These are phyloP conservation scores for Diploscapter pachys DNA, from an alignment of 1,140 invertebrate species.

Conservation along the genomic window DNA sequence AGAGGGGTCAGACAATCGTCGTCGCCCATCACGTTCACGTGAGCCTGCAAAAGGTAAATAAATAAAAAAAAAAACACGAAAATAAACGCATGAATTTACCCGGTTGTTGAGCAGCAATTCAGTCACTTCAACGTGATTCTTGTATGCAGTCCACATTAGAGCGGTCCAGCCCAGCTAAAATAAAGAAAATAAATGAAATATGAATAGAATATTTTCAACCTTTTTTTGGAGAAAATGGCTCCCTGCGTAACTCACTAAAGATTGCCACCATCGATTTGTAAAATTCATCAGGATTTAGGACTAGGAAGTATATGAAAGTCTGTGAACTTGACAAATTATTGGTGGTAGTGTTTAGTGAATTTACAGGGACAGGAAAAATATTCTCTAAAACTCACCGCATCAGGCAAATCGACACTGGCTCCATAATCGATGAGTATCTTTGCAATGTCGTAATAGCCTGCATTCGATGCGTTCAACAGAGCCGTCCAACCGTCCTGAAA, in stretches of 20 bases:
- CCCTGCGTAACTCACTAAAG: too few species aligned
- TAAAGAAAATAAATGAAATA: too few species aligned
- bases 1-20: constrained; percentile 84
- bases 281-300: too few species aligned
- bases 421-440: constrained; percentile 79
- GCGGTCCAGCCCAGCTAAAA: constrained; percentile 87
- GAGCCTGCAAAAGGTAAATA: constrained; percentile 66
- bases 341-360: too few species aligned
- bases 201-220: constrained; percentile 21
- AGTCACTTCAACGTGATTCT: constrained; percentile 77
- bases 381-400: constrained; percentile 72
- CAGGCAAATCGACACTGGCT: constrained; percentile 81
- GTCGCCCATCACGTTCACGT: constrained; percentile 90
- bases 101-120: constrained; percentile 71
- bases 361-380: constrained; percentile 7
- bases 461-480: constrained; percentile 81
- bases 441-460: constrained; percentile 79
- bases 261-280: too few species aligned
- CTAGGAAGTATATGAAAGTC: too few species aligned
- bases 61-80: neutral
- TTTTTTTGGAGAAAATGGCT: neutral
- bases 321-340: too few species aligned
- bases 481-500: constrained; percentile 84
- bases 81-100: neutral
- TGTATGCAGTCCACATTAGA: constrained; percentile 95